phyloP scores from a whole-genome alignment of 2,113 vertebrate genomes.

The Oreochromis tanganicae region DNA sequence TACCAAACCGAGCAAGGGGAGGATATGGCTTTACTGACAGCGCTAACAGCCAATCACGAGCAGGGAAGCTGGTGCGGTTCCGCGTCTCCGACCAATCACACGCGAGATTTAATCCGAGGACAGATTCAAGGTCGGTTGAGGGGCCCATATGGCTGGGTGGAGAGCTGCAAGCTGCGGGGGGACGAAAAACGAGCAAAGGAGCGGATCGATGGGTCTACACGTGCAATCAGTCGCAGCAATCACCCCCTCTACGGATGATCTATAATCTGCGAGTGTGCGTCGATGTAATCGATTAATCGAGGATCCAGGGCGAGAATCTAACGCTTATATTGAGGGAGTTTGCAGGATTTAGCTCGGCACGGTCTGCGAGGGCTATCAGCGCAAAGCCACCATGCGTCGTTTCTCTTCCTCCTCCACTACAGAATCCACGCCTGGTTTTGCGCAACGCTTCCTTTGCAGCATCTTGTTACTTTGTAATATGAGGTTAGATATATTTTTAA shows the following conservation, averaged over 20 bases:
- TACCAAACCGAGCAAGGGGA: slow-evolving; percentile 40
- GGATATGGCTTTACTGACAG: neutral
- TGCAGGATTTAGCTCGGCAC: neutral
- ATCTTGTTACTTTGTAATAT: slow-evolving; percentile 9
- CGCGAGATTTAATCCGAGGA: slow-evolving; percentile 52
- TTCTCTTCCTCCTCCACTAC: slow-evolving; percentile 22
- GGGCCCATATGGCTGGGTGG: slow-evolving; percentile 44
- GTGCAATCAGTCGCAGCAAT: neutral
- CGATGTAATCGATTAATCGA: fast-evolving
- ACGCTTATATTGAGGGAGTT: fast-evolving
- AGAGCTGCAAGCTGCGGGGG: slow-evolving; percentile 34
- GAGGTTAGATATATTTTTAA: neutral
- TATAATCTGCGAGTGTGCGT: neutral
- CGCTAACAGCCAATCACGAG: neutral
- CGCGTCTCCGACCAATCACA: slow-evolving; percentile 26
- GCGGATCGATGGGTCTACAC: neutral
- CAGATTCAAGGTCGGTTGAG: slow-evolving; percentile 67
- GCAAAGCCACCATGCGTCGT: neutral
- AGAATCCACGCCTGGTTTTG: slow-evolving; percentile 45
- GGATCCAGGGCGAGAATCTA: neutral
- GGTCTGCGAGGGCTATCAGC: neutral
- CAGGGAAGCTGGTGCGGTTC: neutral
- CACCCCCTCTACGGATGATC: neutral
- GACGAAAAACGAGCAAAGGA: neutral
- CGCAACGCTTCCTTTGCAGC: slow-evolving; percentile 49